A percentile compares a stretch with the other conserved stretches of the same genome.
Evolutionary conservation across 2,888 invertebrate genomes (phyloP).

Genomic region (Pammene fasciana): DNA sequence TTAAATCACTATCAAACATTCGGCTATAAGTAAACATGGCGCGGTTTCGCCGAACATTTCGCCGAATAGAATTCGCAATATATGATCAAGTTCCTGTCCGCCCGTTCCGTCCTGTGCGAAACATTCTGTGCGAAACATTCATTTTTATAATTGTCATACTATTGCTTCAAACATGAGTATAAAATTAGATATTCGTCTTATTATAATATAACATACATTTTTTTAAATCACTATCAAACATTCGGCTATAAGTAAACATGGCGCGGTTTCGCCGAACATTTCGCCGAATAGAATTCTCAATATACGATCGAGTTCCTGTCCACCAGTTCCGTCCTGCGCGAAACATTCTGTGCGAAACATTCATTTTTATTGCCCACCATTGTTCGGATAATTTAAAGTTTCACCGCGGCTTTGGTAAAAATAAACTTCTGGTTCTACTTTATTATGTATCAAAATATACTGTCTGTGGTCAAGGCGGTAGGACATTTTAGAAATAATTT

Average conservation of each 20-base stretch:
- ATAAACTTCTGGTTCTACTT: conserved; percentile 13
- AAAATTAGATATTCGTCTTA: no score
- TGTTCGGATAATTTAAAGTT: conserved; percentile 40
- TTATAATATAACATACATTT: no score
- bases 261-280: background rate
- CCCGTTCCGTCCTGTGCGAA: conserved; percentile 29
- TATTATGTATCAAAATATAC: conserved; percentile 1
- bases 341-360: conserved; percentile 36
- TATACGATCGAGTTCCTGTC: conserved; percentile 35
- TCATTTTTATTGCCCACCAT: conserved; percentile 35
- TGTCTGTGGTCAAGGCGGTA: background rate
- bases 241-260: background rate
- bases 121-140: no score
- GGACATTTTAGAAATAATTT: conserved; percentile 5
- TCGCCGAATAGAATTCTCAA: conserved; percentile 21
- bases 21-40: background rate
- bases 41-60: background rate
- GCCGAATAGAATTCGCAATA: conserved; percentile 25
- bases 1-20: background rate
- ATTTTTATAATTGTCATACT: no score
- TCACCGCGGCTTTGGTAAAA: conserved; percentile 18
- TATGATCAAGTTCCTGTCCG: conserved; percentile 34
- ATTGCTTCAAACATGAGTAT: no score
- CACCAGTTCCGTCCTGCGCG: conserved; percentile 27
- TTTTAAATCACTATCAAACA: background rate